Base-by-base conservation (phyloP, 2,888 invertebrate species). In the Tinea trinotella region DNA sequence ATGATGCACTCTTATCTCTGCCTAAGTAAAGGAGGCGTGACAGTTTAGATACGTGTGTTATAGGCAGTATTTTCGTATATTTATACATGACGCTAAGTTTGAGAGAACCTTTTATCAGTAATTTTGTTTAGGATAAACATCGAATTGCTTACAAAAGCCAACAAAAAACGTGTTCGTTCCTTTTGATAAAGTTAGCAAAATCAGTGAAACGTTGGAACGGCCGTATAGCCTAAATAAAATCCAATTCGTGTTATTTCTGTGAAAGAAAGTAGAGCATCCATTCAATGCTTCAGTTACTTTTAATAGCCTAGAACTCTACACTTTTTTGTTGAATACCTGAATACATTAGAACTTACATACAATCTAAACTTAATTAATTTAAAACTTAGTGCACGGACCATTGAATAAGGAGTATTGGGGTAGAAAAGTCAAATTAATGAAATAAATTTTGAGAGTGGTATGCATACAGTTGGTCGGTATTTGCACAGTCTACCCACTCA, bases 181-280 rank as follows among this genome's bases (percentile, higher is more conserved):
- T n/a, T n/a, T n/a, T n/a, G 22, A 35, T 4, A 35, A 35, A 9
- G 35, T 35, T 35, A 35, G 35, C n/a, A n/a, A 35, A 12, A 35
- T 40, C 40, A 12, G 40, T 40, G 13, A 40, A 40, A 40, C 40
- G 40, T 40, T 7, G 30, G n/a, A 30, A 30, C 30, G 30, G 7
- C 30, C n/a, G 30, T 7, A 30, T 13, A 40, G 13, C 40, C 15
- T 3, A 40, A 40, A n/a, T 40, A 13, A 12, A 40, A 40, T 40
- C 13, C 40, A 40, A 40, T 40, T 40, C 40, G 13, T 40, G 40
- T 40, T 40, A 40, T 40, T 40, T 40, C 40, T 40, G n/a, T 40
- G 40, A 12, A 40, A 40, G 2, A 13, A n/a, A 40, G 13, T 40
- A 12, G 40, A 40, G 13, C 40, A 13, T 40, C 40, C 3, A 40